Conservation (phyloP, 2,888 invertebrate species). For the Gnatocerus cornutus region DNA sequence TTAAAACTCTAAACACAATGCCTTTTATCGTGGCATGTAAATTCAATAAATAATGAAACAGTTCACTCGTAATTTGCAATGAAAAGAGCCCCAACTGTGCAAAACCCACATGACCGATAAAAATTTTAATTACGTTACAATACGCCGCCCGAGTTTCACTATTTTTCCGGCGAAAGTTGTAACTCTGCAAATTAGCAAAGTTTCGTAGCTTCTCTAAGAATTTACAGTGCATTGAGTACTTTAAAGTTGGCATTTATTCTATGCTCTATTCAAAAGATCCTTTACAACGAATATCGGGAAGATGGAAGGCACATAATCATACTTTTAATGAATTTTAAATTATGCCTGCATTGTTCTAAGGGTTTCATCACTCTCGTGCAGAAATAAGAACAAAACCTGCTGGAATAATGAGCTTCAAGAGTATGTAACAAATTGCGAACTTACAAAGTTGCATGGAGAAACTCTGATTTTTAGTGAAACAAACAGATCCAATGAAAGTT, state of each 20-base stretch:
- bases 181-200: slow-evolving; percentile 20
- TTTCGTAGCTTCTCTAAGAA: slow-evolving; percentile 4
- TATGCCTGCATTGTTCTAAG: slow-evolving; percentile 17
- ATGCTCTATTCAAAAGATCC: slow-evolving; percentile 6
- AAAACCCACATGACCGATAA: not conserved
- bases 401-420: not conserved
- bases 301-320: slow-evolving; percentile 22
- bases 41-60: too few species aligned
- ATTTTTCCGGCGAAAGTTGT: not conserved
- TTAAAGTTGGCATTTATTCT: slow-evolving; percentile 12
- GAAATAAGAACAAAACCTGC: not conserved
- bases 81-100: too few species aligned
- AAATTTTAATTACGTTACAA: not conserved
- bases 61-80: too few species aligned
- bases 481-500: slow-evolving; percentile 42
- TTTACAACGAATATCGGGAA: slow-evolving; percentile 1
- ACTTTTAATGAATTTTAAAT: slow-evolving; percentile 37
- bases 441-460: not conserved
- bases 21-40: too few species aligned
- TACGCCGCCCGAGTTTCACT: not conserved
- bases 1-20: too few species aligned
- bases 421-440: slow-evolving; percentile 7
- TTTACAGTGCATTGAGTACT: slow-evolving; percentile 20
- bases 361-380: slow-evolving; percentile 9
- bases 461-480: not conserved